Conservation (phyloP, 2,113 vertebrate species). For the Ochotona princeps region DNA sequence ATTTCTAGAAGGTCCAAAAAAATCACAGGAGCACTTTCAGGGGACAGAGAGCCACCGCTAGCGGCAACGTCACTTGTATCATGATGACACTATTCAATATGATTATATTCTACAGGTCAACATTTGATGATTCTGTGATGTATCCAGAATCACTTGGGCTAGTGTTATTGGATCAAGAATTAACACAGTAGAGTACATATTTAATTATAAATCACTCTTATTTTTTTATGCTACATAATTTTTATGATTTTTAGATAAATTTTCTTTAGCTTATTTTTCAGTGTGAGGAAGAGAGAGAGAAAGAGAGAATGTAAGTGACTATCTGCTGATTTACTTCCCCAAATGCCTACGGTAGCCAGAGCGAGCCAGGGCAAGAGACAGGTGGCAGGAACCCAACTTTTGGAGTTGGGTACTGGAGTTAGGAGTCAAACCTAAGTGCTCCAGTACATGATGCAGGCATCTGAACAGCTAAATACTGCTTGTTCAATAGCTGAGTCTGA, state of each 20-base stretch:
- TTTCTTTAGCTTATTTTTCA: no score
- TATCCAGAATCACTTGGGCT: not conserved
- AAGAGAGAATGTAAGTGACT: no score
- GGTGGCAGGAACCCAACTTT: no score
- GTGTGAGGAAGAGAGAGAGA: no score
- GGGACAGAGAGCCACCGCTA: not conserved
- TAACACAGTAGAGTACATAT: not conserved
- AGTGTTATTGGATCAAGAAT: not conserved
- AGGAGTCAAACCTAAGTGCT: no score
- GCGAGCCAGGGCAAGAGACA: no score
- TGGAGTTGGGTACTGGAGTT: no score
- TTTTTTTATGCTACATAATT: slow-evolving; percentile 8
- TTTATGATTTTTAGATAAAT: not conserved
- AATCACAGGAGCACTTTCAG: not conserved
- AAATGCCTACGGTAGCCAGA: no score
- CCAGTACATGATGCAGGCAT: no score
- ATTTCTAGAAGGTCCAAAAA: not conserved
- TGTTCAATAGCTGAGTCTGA: not conserved
- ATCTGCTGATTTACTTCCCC: no score
- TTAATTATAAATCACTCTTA: not conserved
- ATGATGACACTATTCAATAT: not conserved
- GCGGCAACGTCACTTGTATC: not conserved
- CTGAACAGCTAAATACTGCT: no score
- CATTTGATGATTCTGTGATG: not conserved
- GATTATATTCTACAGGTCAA: not conserved